Evolutionary conservation across 92 coral and sea anemone species (phyloP).

Genomic region (Epizoanthus illoricatus): DNA sequence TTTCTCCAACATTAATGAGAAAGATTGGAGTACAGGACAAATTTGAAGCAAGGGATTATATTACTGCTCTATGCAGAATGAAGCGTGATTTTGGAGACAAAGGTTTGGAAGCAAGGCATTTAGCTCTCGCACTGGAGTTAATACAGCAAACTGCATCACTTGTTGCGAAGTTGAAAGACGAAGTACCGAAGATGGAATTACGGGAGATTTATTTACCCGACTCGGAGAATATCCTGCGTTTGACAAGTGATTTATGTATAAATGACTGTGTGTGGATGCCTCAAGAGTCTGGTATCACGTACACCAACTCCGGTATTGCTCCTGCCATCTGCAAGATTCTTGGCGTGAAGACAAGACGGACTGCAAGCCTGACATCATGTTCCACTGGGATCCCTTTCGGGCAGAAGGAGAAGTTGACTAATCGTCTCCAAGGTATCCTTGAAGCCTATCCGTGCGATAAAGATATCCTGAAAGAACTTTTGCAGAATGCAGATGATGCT

Average conservation of each 20-base stretch:
- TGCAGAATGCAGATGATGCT: constrained; percentile 92
- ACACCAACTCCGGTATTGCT: constrained; percentile 40
- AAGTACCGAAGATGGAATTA: background rate
- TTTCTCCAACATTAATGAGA: constrained; percentile 34
- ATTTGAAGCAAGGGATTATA: constrained; percentile 48
- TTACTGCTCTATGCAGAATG: constrained; percentile 34
- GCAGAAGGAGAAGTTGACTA: constrained; percentile 71
- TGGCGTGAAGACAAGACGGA: constrained; percentile 64
- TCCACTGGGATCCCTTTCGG: constrained; percentile 35
- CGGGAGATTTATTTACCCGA: constrained; percentile 60
- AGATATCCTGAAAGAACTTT: constrained; percentile 78
- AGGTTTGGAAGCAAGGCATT: background rate
- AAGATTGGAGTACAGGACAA: constrained; percentile 43
- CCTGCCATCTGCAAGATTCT: constrained; percentile 40
- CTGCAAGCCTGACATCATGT: constrained; percentile 38
- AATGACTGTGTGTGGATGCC: constrained; percentile 72
- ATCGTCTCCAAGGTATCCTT: constrained; percentile 65
- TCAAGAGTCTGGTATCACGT: constrained; percentile 45
- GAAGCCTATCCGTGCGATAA: constrained; percentile 66
- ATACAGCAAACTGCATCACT: constrained; percentile 7
- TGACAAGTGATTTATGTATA: constrained; percentile 48
- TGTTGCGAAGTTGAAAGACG: background rate
- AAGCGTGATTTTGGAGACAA: constrained; percentile 27
- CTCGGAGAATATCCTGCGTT: constrained; percentile 42
- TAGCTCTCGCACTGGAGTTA: constrained; percentile 25